Conservation (phyloP, 2,797 vertebrate species). For the Tokudaia tokunoshimensis region DNA sequence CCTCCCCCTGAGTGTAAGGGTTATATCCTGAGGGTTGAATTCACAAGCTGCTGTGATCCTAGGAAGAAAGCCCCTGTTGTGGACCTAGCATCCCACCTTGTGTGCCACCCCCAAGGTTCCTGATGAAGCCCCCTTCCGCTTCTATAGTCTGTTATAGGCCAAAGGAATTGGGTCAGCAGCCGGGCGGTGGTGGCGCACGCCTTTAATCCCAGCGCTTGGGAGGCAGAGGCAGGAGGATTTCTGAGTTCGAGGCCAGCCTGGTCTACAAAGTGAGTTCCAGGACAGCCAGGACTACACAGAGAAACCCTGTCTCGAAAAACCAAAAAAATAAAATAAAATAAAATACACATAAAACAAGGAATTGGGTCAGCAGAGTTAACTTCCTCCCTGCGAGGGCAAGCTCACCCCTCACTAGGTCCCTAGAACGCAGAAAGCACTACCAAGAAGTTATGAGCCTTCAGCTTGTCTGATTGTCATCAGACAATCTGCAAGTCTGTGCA, state of each 20-base stretch:
- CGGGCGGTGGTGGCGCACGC: no score
- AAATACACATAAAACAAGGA: no score
- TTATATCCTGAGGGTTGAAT: not conserved
- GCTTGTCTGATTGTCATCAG: not conserved
- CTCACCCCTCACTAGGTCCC: not conserved
- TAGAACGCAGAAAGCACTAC: constrained; percentile 14
- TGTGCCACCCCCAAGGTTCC: not conserved
- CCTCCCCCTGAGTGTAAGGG: not conserved
- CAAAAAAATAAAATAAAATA: no score
- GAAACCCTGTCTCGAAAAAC: no score
- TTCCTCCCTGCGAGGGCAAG: not conserved
- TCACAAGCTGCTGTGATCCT: not conserved
- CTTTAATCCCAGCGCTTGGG: no score
- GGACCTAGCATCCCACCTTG: not conserved
- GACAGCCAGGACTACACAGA: no score
- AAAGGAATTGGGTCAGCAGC: not conserved
- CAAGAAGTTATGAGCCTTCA: constrained; percentile 26
- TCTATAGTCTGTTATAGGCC: not conserved
- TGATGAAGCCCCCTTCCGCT: not conserved
- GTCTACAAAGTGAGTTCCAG: no score
- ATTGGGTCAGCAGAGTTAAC: not conserved
- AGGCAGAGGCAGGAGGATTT: no score
- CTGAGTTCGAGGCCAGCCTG: no score
- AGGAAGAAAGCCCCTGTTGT: not conserved
- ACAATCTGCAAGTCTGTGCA: not conserved